Evolutionary conservation across 2,888 invertebrate species (phyloP).

Genomic region (Empis livida): DNA sequence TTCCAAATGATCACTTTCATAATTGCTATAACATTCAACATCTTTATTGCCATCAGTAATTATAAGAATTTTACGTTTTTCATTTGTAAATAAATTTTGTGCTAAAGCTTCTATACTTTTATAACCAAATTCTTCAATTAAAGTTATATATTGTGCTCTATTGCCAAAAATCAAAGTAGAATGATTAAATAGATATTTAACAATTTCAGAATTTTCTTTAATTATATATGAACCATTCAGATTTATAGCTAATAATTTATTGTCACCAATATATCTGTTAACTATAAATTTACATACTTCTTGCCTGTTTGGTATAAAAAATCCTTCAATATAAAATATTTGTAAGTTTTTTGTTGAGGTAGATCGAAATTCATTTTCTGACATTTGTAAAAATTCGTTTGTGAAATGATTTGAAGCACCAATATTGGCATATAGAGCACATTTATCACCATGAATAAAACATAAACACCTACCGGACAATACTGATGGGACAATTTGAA

Average conservation of each 20-base stretch:
- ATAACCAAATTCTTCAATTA: slow-evolving; percentile 24
- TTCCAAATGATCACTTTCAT: slow-evolving; percentile 18
- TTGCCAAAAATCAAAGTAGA: slow-evolving; percentile 45
- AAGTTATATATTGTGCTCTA: slow-evolving; percentile 38
- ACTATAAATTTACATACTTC: slow-evolving; percentile 36
- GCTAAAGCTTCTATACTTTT: slow-evolving; percentile 15
- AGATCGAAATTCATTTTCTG: slow-evolving; percentile 13
- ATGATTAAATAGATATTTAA: slow-evolving; percentile 35
- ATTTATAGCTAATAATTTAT: slow-evolving; percentile 39
- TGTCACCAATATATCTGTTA: slow-evolving; percentile 29
- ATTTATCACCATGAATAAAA: slow-evolving; percentile 34
- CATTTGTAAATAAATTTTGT: slow-evolving; percentile 16
- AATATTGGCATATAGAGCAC: slow-evolving; percentile 41
- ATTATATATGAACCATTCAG: slow-evolving; percentile 43
- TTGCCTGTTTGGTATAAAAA: slow-evolving; percentile 41
- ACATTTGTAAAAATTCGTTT: slow-evolving; percentile 23
- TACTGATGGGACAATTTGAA: slow-evolving; percentile 25
- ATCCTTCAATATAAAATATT: slow-evolving; percentile 43
- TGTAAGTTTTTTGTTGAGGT: slow-evolving; percentile 27
- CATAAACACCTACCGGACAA: slow-evolving; percentile 41
- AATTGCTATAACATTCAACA: slow-evolving; percentile 37
- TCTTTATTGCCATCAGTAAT: slow-evolving; percentile 49
- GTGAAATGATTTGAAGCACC: slow-evolving; percentile 40
- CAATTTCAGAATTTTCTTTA: slow-evolving; percentile 27
- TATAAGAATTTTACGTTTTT: slow-evolving; percentile 36